Conservation (phyloP, 1,140 invertebrate genomes). For the Heliconius nattereri region DNA sequence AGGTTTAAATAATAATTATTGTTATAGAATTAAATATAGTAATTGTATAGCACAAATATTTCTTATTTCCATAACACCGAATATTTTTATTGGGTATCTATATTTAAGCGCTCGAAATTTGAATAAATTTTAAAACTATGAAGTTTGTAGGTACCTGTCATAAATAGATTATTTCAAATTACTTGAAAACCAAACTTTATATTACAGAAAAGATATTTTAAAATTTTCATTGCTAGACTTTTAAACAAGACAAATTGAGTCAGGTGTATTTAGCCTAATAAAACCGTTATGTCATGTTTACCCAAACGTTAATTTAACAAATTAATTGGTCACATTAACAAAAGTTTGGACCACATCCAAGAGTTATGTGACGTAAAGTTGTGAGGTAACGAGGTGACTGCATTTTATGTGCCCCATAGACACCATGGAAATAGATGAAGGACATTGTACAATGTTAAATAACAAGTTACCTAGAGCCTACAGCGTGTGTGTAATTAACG, state of each 20-base stretch:
- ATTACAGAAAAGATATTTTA: neutral
- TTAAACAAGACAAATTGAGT: neutral
- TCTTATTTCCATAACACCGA: too few species aligned
- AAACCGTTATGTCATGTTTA: neutral
- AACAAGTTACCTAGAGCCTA: neutral
- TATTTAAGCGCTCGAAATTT: too few species aligned
- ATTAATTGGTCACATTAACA: conserved; percentile 23
- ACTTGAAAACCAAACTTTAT: too few species aligned
- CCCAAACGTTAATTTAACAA: conserved; percentile 16
- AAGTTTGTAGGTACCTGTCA: too few species aligned
- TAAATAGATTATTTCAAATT: too few species aligned
- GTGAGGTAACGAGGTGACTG: conserved; percentile 19
- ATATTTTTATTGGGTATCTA: too few species aligned
- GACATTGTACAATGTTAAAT: conserved; percentile 4
- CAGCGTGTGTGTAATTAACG: neutral
- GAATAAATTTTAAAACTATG: too few species aligned
- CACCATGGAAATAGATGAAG: conserved; percentile 31
- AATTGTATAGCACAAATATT: too few species aligned
- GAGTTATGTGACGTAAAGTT: neutral
- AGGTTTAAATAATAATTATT: too few species aligned
- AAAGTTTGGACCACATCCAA: conserved; percentile 28
- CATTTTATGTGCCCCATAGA: conserved; percentile 24
- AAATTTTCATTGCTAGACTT: neutral
- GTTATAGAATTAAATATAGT: too few species aligned
- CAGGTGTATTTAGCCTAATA: neutral